Base-by-base conservation (phyloP, 2,113 vertebrate genomes). In the Seriola aureovittata region DNA sequence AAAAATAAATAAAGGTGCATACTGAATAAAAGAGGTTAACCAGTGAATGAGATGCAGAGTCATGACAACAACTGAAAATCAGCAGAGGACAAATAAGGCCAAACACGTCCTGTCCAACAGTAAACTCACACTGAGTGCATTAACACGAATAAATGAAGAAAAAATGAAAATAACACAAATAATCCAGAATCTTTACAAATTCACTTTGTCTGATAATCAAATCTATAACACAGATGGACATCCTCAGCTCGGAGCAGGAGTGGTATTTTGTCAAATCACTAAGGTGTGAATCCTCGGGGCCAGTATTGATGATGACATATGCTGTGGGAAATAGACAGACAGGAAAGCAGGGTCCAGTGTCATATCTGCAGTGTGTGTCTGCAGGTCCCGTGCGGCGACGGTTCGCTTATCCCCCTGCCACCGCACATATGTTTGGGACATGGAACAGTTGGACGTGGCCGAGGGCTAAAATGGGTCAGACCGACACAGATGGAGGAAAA, bases 381-480 rank as follows among this genome's bases (percentile, higher is more conserved):
- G 90, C 82, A 85, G 83, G 90, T 92, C 91, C 92, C 78, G 78
- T 32, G 78, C 55, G 87, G 87, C 73, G 60, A 89, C 69, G 89
- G 90, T 94, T 89, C 89, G 70, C 91, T 94, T 93, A 95, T 94
- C 94, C 94, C 91, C 95, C 89, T 90, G 91, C 93, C 93, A 93
- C 91, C 64, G 82, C 94, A 91, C 95, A 96, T 96, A 96, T 96
- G 96, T 94, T 96, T 87, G 85, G 91, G 92, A 94, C 90, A 89
- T 78, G 59, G 88, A 96, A 96, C 96, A 96, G 95, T 96, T 96
- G 96, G 95, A 96, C 77, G 79, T 94, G 94, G 94, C 95, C 92
- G 81, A 94, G 92, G 95, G 96, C 95, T 94, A 95, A 96, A 96
- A 92, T 96, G 95, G 95, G 95, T 96, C 95, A 95, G 91, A 92